Evolutionary conservation across 1,140 invertebrate genomes (phyloP).

Genomic region (Paralvinella palmiformis): DNA sequence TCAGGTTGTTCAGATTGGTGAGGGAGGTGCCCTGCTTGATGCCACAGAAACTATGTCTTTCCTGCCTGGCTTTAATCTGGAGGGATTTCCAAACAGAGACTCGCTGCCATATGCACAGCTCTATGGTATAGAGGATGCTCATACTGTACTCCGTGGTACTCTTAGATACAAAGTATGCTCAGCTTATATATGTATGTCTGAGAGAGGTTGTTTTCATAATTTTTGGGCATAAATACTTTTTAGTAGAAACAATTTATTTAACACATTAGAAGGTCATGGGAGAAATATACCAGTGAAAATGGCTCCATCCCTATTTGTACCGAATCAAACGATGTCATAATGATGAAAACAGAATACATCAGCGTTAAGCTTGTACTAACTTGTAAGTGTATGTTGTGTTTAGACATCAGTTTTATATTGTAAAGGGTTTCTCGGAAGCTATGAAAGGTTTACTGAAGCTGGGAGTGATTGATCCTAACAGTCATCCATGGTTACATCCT

Average conservation of each 20-base stretch:
- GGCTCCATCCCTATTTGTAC: too few relatives aligned
- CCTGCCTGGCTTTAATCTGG: conserved; percentile 90
- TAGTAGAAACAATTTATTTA: too few relatives aligned
- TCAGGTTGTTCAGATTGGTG: conserved; percentile 78
- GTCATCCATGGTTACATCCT: conserved; percentile 81
- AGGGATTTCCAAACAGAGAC: conserved; percentile 94
- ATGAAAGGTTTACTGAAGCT: conserved; percentile 78
- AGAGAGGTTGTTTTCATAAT: too few relatives aligned
- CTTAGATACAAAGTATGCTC: conserved; percentile 76
- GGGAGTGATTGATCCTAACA: conserved; percentile 79
- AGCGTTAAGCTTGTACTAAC: too few relatives aligned
- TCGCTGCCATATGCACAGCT: conserved; percentile 81
- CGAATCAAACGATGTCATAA: too few relatives aligned
- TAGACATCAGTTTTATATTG: too few relatives aligned
- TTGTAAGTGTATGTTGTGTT: too few relatives aligned
- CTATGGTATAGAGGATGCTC: conserved; percentile 71
- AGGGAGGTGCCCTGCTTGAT: conserved; percentile 83
- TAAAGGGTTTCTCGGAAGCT: conserved; percentile 77
- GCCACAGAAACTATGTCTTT: conserved; percentile 72
- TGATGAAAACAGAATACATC: too few relatives aligned
- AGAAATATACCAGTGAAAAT: too few relatives aligned
- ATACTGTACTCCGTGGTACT: conserved; percentile 85
- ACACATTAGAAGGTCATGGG: too few relatives aligned
- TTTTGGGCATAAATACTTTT: too few relatives aligned
- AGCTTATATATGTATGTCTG: too few relatives aligned